phyloP scores from a whole-genome alignment of 2,113 vertebrate species.

The Chrysochloris asiatica region DNA sequence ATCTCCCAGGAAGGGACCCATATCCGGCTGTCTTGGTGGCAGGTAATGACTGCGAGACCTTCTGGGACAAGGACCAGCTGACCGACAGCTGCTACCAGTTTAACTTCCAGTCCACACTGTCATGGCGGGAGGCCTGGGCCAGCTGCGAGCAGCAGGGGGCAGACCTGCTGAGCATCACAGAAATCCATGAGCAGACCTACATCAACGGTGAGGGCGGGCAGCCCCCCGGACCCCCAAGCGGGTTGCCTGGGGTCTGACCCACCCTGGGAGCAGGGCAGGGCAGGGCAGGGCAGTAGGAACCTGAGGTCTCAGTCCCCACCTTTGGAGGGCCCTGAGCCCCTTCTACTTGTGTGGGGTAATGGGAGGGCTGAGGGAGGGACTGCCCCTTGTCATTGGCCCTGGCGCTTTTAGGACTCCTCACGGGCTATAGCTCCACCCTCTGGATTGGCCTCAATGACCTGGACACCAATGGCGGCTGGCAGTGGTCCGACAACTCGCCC shows the following conservation, averaged over 20 bases:
- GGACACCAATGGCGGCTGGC: slow-evolving; percentile 97
- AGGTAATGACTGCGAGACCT: slow-evolving; percentile 93
- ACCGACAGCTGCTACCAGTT: slow-evolving; percentile 99
- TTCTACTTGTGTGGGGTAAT: neutral
- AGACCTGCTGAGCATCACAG: slow-evolving; percentile 95
- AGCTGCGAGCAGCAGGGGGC: slow-evolving; percentile 97
- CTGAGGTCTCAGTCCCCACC: neutral
- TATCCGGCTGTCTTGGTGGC: neutral
- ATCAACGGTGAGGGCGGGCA: slow-evolving; percentile 90
- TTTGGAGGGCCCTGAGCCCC: neutral
- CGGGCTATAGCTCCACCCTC: slow-evolving; percentile 92
- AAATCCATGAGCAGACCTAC: slow-evolving; percentile 97
- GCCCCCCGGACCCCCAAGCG: fast-evolving
- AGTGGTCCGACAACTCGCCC: slow-evolving; percentile 95
- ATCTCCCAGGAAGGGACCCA: neutral
- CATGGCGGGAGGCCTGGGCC: slow-evolving; percentile 95
- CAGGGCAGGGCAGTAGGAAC: neutral
- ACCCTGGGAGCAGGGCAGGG: neutral
- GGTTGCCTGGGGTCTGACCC: neutral
- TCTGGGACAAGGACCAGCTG: slow-evolving; percentile 96
- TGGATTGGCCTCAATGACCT: slow-evolving; percentile 98
- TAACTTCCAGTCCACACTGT: slow-evolving; percentile 96
- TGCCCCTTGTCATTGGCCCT: neutral
- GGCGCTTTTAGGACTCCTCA: slow-evolving; percentile 89
- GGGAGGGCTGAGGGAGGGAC: neutral